These are phyloP conservation scores for Tetramorium simillimum DNA, from an alignment of 1,140 invertebrate genomes.

Conservation along the genomic window DNA sequence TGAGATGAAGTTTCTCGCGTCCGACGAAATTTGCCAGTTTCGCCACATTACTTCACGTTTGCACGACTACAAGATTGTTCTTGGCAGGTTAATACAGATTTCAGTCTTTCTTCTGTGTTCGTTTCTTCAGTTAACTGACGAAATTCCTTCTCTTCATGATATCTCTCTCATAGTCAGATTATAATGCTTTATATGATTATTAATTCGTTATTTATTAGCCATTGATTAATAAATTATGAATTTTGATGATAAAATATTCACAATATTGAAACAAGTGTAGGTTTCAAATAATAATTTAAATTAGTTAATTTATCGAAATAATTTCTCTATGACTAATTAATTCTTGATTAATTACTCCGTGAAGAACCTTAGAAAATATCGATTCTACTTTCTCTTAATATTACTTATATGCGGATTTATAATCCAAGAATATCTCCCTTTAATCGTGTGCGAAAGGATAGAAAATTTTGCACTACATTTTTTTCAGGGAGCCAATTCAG, in stretches of 20 bases:
- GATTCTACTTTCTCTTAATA: background rate
- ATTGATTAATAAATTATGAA: background rate
- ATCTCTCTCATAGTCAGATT: background rate
- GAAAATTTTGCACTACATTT: conserved; percentile 20
- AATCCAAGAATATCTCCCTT: conserved; percentile 14
- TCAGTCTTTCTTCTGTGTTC: background rate
- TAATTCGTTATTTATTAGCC: background rate
- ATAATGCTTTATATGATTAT: background rate
- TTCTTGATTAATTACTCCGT: background rate
- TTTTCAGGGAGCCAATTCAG: conserved; percentile 34
- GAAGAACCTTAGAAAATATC: background rate
- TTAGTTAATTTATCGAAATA: background rate
- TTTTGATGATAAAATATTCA: background rate
- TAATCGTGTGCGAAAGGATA: background rate
- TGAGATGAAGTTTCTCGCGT: conserved; percentile 52
- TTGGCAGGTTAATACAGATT: conserved; percentile 36
- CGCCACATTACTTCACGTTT: conserved; percentile 47
- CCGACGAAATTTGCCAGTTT: conserved; percentile 54
- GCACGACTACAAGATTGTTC: conserved; percentile 38
- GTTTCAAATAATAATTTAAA: background rate
- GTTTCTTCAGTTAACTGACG: background rate
- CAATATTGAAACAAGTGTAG: background rate
- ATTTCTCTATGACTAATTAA: too few relatives aligned
- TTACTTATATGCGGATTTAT: background rate
- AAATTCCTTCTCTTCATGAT: background rate